Evolutionary conservation across 2,113 vertebrate species (phyloP).

Genomic region (Hoplias malabaricus): DNA sequence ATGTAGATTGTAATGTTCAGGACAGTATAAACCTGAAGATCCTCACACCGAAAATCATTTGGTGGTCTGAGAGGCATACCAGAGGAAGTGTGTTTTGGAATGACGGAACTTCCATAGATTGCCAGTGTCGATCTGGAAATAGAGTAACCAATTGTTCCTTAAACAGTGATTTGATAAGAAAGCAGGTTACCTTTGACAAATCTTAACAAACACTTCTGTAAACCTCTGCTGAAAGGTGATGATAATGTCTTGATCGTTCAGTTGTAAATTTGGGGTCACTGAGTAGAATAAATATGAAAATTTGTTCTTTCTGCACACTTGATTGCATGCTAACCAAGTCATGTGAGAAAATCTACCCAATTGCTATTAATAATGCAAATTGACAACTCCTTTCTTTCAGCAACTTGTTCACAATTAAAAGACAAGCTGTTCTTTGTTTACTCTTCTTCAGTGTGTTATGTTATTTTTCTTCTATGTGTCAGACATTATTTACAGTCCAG

Average conservation of each 20-base stretch:
- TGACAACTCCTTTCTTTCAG: not conserved
- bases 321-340: not conserved
- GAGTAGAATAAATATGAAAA: not conserved
- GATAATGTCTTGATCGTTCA: not conserved
- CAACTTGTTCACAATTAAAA: not conserved
- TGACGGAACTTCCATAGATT: too few relatives aligned
- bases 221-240: too few relatives aligned
- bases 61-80: too few relatives aligned
- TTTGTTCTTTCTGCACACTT: not conserved
- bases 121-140: not conserved
- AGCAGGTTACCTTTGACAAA: too few relatives aligned
- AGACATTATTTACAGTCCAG: not conserved
- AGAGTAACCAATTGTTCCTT: too few relatives aligned
- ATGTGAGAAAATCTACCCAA: not conserved
- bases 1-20: too few relatives aligned
- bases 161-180: not conserved
- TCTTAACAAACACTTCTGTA: too few relatives aligned
- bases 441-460: too few relatives aligned
- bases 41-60: too few relatives aligned
- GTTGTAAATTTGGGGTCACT: not conserved
- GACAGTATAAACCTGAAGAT: too few relatives aligned
- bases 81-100: too few relatives aligned
- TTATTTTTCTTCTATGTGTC: not conserved
- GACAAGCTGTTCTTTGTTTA: not conserved
- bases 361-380: not conserved